phyloP scores from a whole-genome alignment of 2,797 vertebrate genomes.

The Chaenodraco wilsoni region DNA sequence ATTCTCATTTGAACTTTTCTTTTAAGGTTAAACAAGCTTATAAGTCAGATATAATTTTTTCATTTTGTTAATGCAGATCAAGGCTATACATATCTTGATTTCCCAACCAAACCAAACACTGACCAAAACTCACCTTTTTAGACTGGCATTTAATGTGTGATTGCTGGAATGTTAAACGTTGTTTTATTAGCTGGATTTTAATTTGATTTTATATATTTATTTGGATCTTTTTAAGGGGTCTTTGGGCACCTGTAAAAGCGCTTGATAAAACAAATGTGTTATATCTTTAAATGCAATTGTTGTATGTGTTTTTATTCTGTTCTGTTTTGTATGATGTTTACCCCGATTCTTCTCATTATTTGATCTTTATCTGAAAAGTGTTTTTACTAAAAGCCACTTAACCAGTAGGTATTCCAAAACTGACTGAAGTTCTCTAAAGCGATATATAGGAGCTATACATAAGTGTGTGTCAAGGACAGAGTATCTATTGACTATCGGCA shows the following conservation, averaged over 20 bases:
- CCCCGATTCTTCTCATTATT: not conserved
- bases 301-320: not conserved
- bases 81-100: not conserved
- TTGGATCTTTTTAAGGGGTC: no score
- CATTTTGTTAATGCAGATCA: no score
- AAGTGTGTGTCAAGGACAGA: conserved; percentile 13
- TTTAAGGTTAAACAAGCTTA: not conserved
- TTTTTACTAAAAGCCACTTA: not conserved
- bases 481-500: conserved; percentile 1
- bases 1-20: not conserved
- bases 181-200: no score
- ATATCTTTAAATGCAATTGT: not conserved
- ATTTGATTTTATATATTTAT: no score
- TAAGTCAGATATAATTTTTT: no score
- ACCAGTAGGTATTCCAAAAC: not conserved
- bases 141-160: no score
- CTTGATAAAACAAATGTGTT: not conserved
- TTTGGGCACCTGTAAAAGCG: no score
- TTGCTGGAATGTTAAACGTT: no score
- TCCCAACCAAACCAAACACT: no score
- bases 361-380: not conserved
- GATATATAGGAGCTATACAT: not conserved
- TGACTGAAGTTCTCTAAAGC: not conserved
- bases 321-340: not conserved
- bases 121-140: no score